Evolutionary conservation across 1,140 invertebrate genomes (phyloP).

Genomic region (Stegodyphus mimosarum): DNA sequence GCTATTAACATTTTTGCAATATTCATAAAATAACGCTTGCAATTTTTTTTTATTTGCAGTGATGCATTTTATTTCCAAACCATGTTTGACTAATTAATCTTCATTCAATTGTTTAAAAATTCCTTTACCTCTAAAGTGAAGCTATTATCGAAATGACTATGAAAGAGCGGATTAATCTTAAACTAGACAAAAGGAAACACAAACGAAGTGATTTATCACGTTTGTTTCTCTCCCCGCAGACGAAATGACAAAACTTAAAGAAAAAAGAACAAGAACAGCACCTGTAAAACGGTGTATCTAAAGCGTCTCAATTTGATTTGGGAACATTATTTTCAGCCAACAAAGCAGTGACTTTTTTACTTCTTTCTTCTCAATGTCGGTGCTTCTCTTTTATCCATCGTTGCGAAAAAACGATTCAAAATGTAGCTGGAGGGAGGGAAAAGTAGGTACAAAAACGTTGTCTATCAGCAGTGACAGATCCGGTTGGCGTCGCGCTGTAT

Average conservation of each 20-base stretch:
- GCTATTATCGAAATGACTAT: neutral
- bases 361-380: neutral
- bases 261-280: neutral
- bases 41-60: neutral
- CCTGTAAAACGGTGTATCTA: slow-evolving; percentile 12
- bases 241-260: slow-evolving; percentile 19
- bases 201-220: slow-evolving; percentile 20
- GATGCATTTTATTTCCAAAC: neutral
- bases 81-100: neutral
- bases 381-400: neutral
- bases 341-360: slow-evolving; percentile 12
- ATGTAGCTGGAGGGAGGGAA: slow-evolving; percentile 1
- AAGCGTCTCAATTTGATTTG: slow-evolving; percentile 20
- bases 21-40: no score
- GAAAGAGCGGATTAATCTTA: slow-evolving; percentile 18
- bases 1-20: no score
- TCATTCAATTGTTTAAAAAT: no score
- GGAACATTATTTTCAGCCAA: slow-evolving; percentile 28
- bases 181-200: slow-evolving; percentile 4
- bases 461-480: slow-evolving; percentile 43
- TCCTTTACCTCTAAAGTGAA: neutral
- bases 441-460: slow-evolving; percentile 12
- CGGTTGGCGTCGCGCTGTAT: slow-evolving; percentile 19
- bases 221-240: slow-evolving; percentile 11
- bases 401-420: slow-evolving; percentile 7